These are phyloP conservation scores for Zaprionus tsacasi DNA, from an alignment of 1,140 invertebrate species.

Conservation along the genomic window DNA sequence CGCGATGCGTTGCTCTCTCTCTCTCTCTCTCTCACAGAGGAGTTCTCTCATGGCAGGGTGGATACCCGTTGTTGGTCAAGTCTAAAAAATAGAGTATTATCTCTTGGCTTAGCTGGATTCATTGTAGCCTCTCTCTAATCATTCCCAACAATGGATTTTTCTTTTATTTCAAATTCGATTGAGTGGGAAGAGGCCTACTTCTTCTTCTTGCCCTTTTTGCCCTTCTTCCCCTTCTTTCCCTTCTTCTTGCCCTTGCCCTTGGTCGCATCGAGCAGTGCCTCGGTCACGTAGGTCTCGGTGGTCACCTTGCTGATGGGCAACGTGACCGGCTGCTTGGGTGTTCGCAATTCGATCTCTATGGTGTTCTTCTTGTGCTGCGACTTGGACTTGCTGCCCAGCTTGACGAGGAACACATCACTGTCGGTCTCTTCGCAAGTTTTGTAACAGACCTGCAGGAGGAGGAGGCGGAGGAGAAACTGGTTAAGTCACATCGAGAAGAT, in stretches of 20 bases:
- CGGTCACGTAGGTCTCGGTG: conserved; percentile 78
- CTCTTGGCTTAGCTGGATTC: too few species aligned
- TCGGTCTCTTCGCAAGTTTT: conserved; percentile 83
- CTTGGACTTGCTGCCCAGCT: conserved; percentile 76
- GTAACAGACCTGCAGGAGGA: conserved; percentile 69
- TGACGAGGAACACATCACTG: conserved; percentile 81
- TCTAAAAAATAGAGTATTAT: background rate
- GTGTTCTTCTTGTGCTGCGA: conserved; percentile 72
- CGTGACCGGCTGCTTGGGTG: conserved; percentile 70
- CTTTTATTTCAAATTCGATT: background rate
- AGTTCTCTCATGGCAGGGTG: background rate
- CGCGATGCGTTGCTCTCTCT: background rate
- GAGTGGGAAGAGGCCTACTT: conserved; percentile 20
- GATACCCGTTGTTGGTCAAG: background rate
- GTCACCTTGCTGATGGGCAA: conserved; percentile 70
- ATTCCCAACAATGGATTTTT: background rate
- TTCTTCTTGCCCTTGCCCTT: conserved; percentile 36
- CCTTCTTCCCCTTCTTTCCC: conserved; percentile 59
- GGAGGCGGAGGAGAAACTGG: background rate
- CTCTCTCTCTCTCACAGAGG: background rate
- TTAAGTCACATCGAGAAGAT: conserved; percentile 12
- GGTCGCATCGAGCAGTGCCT: conserved; percentile 58
- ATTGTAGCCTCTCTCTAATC: background rate
- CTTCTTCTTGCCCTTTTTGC: conserved; percentile 56
- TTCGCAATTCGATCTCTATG: conserved; percentile 80